phyloP scores from a whole-genome alignment of 2,888 invertebrate genomes.

The Miltochrista miniata region DNA sequence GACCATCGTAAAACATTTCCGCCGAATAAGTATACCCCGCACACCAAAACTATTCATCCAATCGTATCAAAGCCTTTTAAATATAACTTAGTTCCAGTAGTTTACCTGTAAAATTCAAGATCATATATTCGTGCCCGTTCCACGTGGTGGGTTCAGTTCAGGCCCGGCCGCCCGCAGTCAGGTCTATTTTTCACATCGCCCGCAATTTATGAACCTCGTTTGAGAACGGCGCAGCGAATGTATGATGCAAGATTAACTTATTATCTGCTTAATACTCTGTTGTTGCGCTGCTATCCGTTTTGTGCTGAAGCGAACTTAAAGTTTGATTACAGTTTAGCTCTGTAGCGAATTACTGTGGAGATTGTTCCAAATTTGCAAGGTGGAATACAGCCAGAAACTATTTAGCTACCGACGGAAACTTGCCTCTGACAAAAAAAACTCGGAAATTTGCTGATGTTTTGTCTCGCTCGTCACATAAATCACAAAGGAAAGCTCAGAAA shows the following conservation, averaged over 20 bases:
- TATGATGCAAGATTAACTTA: constrained; percentile 66
- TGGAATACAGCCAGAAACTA: constrained; percentile 25
- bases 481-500: too few relatives aligned
- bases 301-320: constrained; percentile 32
- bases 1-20: constrained; percentile 24
- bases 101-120: constrained; percentile 53
- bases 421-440: constrained; percentile 22
- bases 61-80: constrained; percentile 36
- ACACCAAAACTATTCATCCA: constrained; percentile 20
- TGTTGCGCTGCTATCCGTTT: constrained; percentile 32
- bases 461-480: neutral
- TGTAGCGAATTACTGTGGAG: constrained; percentile 8
- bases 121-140: constrained; percentile 47
- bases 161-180: constrained; percentile 33
- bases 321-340: constrained; percentile 30
- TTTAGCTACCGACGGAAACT: constrained; percentile 10
- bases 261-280: constrained; percentile 56
- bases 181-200: constrained; percentile 63
- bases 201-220: constrained; percentile 63
- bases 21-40: constrained; percentile 9
- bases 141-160: constrained; percentile 21
- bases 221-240: constrained; percentile 51
- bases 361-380: constrained; percentile 24
- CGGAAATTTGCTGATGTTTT: constrained; percentile 14
- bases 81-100: constrained; percentile 31